These are phyloP conservation scores for Chironomus striatipennis DNA, from an alignment of 1,140 invertebrate species.

Conservation along the genomic window DNA sequence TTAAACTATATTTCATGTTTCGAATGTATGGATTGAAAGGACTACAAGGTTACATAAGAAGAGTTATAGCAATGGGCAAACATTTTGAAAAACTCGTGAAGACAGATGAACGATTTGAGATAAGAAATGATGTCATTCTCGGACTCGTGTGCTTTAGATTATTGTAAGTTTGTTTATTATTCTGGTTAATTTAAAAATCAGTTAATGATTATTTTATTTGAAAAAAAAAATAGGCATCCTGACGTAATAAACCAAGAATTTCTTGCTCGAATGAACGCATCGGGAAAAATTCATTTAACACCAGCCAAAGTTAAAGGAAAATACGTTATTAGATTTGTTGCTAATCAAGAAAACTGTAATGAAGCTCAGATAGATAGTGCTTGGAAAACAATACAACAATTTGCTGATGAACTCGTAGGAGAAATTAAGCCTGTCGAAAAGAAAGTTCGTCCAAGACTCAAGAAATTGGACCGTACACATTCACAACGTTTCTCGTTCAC, in stretches of 20 bases:
- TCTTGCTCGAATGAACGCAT: slow-evolving; percentile 76
- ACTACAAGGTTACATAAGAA: slow-evolving; percentile 72
- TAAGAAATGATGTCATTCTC: slow-evolving; percentile 70
- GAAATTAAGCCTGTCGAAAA: slow-evolving; percentile 36
- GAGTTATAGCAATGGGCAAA: slow-evolving; percentile 81
- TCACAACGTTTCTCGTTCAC: slow-evolving; percentile 56
- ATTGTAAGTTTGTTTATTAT: slow-evolving; percentile 32
- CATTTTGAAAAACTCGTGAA: slow-evolving; percentile 69
- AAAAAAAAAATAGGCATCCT: slow-evolving; percentile 45
- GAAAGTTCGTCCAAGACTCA: slow-evolving; percentile 32
- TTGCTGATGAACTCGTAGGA: slow-evolving; percentile 56
- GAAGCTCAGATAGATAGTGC: slow-evolving; percentile 69
- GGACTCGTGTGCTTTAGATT: slow-evolving; percentile 63
- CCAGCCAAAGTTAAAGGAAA: slow-evolving; percentile 68
- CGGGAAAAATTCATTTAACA: slow-evolving; percentile 84
- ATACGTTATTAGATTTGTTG: slow-evolving; percentile 76
- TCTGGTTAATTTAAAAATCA: background rate
- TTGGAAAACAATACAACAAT: slow-evolving; percentile 59
- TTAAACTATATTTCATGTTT: slow-evolving; percentile 87
- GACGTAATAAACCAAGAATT: slow-evolving; percentile 74
- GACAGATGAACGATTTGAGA: slow-evolving; percentile 72
- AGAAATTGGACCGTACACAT: slow-evolving; percentile 42
- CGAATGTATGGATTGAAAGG: slow-evolving; percentile 73
- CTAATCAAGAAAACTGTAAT: slow-evolving; percentile 68
- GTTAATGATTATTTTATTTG: slow-evolving; percentile 18